Evolutionary conservation across 1,140 invertebrate genomes (phyloP).

Genomic region (Dendrolimus punctatus): DNA sequence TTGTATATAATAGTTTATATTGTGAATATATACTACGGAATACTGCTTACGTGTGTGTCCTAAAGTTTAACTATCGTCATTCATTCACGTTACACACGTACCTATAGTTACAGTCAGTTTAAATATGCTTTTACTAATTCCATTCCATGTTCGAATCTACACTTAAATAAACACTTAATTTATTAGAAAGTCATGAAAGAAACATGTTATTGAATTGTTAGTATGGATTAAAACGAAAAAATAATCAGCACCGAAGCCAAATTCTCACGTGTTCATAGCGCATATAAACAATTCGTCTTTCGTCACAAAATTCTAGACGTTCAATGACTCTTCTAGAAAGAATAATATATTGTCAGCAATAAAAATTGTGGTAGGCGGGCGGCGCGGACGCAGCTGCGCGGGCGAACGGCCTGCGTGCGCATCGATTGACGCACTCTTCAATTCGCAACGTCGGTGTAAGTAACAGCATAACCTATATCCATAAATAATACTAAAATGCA

Average conservation of each 20-base stretch:
- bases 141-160: too few species aligned
- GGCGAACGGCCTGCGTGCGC: conserved; percentile 3
- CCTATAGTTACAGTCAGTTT: background rate
- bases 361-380: conserved; percentile 10
- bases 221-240: too few species aligned
- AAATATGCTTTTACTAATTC: background rate
- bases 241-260: too few species aligned
- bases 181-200: background rate
- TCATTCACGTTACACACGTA: background rate
- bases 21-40: too few species aligned
- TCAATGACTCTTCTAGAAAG: conserved; percentile 14
- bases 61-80: too few species aligned
- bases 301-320: conserved; percentile 11
- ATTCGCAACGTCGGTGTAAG: background rate
- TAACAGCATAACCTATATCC: too few species aligned
- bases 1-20: too few species aligned
- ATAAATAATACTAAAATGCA: too few species aligned
- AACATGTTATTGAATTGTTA: background rate
- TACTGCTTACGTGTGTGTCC: too few species aligned
- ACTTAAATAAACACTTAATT: background rate
- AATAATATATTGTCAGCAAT: conserved; percentile 11
- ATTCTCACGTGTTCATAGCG: too few species aligned
- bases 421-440: conserved; percentile 7
- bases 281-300: too few species aligned
- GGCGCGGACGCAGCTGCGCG: background rate